Percentiles rank a stretch among this genome's conserved stretches.
Evolutionary conservation across 2,888 invertebrate species (phyloP).

Genomic region (Tipula helvola): DNA sequence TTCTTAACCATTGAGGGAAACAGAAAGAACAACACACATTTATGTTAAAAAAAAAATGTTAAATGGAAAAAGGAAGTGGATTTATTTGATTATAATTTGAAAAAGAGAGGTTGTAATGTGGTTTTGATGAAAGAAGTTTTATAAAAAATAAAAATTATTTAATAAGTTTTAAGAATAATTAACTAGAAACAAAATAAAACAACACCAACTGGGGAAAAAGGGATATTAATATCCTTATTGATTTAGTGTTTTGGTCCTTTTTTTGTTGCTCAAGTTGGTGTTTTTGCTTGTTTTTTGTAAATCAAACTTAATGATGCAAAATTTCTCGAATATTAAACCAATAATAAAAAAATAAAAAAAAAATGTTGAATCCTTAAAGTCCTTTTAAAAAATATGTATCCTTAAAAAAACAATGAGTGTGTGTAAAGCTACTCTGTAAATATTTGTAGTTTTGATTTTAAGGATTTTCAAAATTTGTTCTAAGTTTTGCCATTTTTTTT

Average conservation of each 20-base stretch:
- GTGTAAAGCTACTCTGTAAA: neutral
- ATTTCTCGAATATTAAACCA: neutral
- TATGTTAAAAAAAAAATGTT: no score
- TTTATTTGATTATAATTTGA: neutral
- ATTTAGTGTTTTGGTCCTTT: neutral
- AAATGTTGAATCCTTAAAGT: neutral
- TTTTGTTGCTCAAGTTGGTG: neutral
- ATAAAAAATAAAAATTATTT: neutral
- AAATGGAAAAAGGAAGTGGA: neutral
- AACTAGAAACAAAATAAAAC: neutral
- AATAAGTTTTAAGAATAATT: conserved; percentile 4
- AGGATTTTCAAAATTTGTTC: neutral
- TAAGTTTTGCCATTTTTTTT: neutral
- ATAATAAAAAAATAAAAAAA: neutral
- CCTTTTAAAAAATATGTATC: neutral
- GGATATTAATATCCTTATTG: conserved; percentile 4
- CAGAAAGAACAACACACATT: neutral
- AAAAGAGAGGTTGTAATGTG: neutral
- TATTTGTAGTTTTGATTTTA: neutral
- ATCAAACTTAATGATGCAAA: conserved; percentile 4
- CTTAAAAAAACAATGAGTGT: neutral
- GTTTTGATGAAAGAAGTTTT: conserved; percentile 4
- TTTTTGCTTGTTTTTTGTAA: neutral
- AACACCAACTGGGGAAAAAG: neutral
- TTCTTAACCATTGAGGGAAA: neutral